These are phyloP conservation scores for Epinephelus malabaricus DNA, from an alignment of 2,797 vertebrate genomes.

Conservation along the genomic window DNA sequence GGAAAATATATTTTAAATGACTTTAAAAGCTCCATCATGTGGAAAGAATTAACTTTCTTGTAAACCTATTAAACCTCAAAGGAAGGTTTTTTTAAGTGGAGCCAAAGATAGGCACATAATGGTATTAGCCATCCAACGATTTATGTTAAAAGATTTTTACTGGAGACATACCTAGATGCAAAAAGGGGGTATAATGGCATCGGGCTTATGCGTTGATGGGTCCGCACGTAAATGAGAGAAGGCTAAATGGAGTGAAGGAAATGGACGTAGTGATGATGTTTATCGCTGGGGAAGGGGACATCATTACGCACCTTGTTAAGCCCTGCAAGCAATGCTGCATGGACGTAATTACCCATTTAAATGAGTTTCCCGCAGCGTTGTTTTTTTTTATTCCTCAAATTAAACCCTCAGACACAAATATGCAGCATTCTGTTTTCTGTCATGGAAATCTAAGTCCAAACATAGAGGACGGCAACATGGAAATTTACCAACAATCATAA, in stretches of 20 bases:
- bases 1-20: conserved; percentile 27
- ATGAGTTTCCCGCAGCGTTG: conserved; percentile 74
- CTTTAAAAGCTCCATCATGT: conserved; percentile 43
- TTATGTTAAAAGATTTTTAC: conserved; percentile 51
- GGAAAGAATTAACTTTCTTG: conserved; percentile 30
- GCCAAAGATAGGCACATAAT: conserved; percentile 40
- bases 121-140: conserved; percentile 40
- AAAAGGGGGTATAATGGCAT: conserved; percentile 51
- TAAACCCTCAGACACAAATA: conserved; percentile 73
- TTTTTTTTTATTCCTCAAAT: conserved; percentile 67
- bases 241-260: conserved; percentile 77
- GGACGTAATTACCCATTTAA: conserved; percentile 81
- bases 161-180: conserved; percentile 37
- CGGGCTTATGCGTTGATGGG: conserved; percentile 57
- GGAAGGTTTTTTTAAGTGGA: neutral
- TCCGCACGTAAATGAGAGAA: conserved; percentile 64
- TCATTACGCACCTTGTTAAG: conserved; percentile 84
- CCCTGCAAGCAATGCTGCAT: conserved; percentile 73
- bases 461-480: neutral
- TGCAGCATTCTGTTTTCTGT: conserved; percentile 61
- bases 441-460: conserved; percentile 44
- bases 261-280: conserved; percentile 78
- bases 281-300: conserved; percentile 75
- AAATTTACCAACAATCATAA: conserved; percentile 16
- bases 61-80: conserved; percentile 52